Evolutionary conservation across 2,888 invertebrate genomes (phyloP).

Genomic region (Drosophila lacicola): DNA sequence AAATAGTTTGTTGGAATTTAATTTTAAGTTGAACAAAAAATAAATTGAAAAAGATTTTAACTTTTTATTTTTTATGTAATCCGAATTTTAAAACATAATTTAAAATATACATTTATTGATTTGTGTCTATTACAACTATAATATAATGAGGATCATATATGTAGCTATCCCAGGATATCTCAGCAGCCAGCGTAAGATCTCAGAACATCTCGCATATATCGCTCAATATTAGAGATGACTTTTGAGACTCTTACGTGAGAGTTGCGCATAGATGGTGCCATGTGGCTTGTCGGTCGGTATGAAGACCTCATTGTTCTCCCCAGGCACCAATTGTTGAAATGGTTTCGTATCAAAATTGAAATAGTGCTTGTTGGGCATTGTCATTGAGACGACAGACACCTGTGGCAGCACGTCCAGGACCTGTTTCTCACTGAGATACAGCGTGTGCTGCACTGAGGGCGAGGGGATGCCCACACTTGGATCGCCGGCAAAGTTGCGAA

Average conservation of each 20-base stretch:
- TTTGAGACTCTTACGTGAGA: slow-evolving; percentile 86
- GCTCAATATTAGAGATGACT: slow-evolving; percentile 75
- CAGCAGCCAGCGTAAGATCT: too few relatives aligned
- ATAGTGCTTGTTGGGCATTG: slow-evolving; percentile 93
- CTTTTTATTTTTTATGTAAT: too few relatives aligned
- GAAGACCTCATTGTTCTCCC: slow-evolving; percentile 89
- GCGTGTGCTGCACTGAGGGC: slow-evolving; percentile 92
- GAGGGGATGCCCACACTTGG: slow-evolving; percentile 90
- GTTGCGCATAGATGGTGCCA: slow-evolving; percentile 90
- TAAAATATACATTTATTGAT: too few relatives aligned
- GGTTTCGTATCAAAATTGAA: slow-evolving; percentile 90
- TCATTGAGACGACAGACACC: slow-evolving; percentile 90
- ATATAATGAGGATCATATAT: too few relatives aligned
- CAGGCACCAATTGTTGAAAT: slow-evolving; percentile 89
- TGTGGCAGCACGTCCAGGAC: slow-evolving; percentile 89
- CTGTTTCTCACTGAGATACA: slow-evolving; percentile 90
- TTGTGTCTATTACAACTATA: too few relatives aligned
- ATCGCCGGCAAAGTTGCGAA: slow-evolving; percentile 91
- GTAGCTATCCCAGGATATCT: too few relatives aligned
- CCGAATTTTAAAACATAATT: too few relatives aligned
- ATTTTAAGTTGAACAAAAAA: too few relatives aligned
- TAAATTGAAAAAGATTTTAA: too few relatives aligned
- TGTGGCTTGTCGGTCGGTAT: slow-evolving; percentile 92
- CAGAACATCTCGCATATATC: too few relatives aligned
- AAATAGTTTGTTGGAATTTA: too few relatives aligned